Conservation (phyloP, 53 echinoderm and acorn worm genomes). For the Holothuria scabra region DNA sequence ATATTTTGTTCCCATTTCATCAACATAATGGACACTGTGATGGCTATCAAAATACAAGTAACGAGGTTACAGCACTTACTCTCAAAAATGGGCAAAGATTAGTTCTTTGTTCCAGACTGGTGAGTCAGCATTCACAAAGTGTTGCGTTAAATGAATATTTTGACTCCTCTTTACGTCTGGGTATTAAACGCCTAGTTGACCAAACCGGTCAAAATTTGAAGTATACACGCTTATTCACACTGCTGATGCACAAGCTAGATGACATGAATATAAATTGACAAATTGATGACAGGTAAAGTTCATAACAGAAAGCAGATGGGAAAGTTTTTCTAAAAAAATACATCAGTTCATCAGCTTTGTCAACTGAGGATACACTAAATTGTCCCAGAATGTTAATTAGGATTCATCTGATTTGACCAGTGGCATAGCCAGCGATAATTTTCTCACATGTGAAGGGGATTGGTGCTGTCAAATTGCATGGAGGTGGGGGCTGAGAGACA, state of each 20-base stretch:
- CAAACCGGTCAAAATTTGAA: slow-evolving; percentile 16
- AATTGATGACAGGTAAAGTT: slow-evolving; percentile 1
- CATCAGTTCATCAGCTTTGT: too few species aligned
- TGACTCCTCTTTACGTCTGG: slow-evolving; percentile 29
- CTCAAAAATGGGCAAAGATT: not conserved
- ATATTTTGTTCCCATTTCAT: slow-evolving; percentile 34
- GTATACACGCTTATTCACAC: not conserved
- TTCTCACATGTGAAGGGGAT: too few species aligned
- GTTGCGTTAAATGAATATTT: slow-evolving; percentile 46
- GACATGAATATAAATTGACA: slow-evolving; percentile 21
- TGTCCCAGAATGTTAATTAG: too few species aligned
- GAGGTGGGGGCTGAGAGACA: too few species aligned
- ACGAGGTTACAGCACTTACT: slow-evolving; percentile 44
- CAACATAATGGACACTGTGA: slow-evolving; percentile 31
- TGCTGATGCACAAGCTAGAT: not conserved
- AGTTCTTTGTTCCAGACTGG: slow-evolving; percentile 4
- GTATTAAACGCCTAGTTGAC: slow-evolving; percentile 30
- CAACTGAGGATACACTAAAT: too few species aligned
- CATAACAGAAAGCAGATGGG: too few species aligned
- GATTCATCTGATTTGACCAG: too few species aligned
- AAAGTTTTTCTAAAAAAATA: too few species aligned
- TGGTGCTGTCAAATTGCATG: too few species aligned
- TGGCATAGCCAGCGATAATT: too few species aligned
- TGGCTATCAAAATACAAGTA: slow-evolving; percentile 37
- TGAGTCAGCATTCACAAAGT: slow-evolving; percentile 12